Conservation (phyloP, 2,113 vertebrate species). For the Pseudorhombus dupliciocellatus region DNA sequence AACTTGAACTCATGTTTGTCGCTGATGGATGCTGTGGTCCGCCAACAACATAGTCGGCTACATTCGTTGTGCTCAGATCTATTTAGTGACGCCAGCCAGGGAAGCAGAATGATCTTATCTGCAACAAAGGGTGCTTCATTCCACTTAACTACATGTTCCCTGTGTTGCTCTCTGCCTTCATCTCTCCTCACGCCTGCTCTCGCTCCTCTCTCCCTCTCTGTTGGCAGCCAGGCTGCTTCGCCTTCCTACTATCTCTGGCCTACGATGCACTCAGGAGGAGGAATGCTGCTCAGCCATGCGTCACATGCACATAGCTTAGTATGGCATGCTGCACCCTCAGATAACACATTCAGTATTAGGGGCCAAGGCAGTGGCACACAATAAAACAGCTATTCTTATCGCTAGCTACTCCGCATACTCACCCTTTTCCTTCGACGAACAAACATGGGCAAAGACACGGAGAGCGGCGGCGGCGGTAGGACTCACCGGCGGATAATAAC, state of each 20-base stretch:
- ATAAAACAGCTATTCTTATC: constrained; percentile 80
- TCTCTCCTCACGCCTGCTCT: constrained; percentile 37
- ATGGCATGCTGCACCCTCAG: constrained; percentile 70
- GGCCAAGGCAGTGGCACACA: constrained; percentile 76
- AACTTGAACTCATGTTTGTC: constrained; percentile 38
- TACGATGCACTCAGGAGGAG: constrained; percentile 68
- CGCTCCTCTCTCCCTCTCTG: constrained; percentile 47
- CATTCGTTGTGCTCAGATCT: constrained; percentile 54
- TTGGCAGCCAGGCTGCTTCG: constrained; percentile 58
- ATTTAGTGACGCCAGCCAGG: constrained; percentile 55
- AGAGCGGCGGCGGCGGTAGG: constrained; percentile 29
- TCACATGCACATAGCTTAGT: constrained; percentile 77
- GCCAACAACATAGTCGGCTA: constrained; percentile 49
- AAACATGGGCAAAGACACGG: constrained; percentile 19
- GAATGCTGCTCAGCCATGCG: constrained; percentile 73
- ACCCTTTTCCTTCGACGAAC: constrained; percentile 37
- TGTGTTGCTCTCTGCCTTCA: constrained; percentile 47
- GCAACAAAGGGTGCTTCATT: constrained; percentile 73
- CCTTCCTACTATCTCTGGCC: constrained; percentile 74
- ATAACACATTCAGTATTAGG: constrained; percentile 76
- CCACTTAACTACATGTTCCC: constrained; percentile 71
- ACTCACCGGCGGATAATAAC: constrained; percentile 23
- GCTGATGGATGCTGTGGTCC: constrained; percentile 41
- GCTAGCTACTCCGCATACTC: constrained; percentile 55
- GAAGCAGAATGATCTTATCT: constrained; percentile 74